phyloP scores from a whole-genome alignment of 2,797 vertebrate species.

The Enteromius argenteus region DNA sequence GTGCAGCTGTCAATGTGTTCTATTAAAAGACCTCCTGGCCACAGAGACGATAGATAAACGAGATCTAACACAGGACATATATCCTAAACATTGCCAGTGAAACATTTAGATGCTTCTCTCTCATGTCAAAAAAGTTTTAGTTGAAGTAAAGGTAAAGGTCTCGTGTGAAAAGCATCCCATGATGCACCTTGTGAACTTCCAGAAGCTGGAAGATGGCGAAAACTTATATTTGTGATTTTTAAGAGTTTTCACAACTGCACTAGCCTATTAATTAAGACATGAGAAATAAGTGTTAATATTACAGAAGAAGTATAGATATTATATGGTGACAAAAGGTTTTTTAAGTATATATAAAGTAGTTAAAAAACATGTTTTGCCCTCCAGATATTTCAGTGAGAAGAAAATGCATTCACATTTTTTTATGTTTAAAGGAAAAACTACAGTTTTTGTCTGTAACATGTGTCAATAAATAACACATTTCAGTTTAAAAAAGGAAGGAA shows the following conservation, averaged over 20 bases:
- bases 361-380: too few species aligned
- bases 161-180: background rate
- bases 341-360: too few species aligned
- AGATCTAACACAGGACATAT: conserved; percentile 1
- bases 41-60: conserved; percentile 29
- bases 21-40: conserved; percentile 26
- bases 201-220: background rate
- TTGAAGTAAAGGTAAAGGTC: background rate
- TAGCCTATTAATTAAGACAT: background rate
- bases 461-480: too few species aligned
- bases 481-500: too few species aligned
- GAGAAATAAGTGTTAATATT: background rate
- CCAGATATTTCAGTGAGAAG: too few species aligned
- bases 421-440: background rate
- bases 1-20: conserved; percentile 28
- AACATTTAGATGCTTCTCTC: background rate
- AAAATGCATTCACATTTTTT: background rate
- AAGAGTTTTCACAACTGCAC: too few species aligned
- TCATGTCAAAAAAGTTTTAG: background rate
- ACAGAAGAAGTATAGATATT: background rate
- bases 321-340: background rate
- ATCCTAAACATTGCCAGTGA: background rate
- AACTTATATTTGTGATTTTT: too few species aligned
- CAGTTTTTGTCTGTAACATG: too few species aligned
- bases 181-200: background rate